A percentile compares a stretch with the other conserved stretches of the same genome.
These are phyloP conservation scores for Pomatostomus ruficeps DNA, from an alignment of 2,113 vertebrate genomes.

Conservation along the genomic window DNA sequence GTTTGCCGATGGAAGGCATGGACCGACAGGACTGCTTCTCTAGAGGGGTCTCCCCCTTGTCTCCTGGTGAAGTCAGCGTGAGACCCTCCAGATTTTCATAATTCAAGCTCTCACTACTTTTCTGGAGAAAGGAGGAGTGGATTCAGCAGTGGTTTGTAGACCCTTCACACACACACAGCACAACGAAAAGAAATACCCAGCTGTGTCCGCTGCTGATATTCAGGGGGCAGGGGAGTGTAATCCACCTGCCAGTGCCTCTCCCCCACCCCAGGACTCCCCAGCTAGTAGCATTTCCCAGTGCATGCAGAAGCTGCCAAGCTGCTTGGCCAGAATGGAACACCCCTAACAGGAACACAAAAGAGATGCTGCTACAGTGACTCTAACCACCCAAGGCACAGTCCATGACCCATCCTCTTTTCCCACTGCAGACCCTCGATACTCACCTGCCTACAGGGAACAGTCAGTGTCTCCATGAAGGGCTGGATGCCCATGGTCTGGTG, in stretches of 20 bases:
- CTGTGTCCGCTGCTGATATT: not conserved
- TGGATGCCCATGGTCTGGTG: slow-evolving; percentile 69
- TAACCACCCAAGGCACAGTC: not conserved
- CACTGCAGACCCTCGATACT: accelerated
- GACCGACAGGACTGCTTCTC: not conserved
- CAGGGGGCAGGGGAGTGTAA: accelerated
- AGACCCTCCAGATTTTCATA: slow-evolving; percentile 49
- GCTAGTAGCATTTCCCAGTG: not conserved
- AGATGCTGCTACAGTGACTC: not conserved
- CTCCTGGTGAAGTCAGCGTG: not conserved
- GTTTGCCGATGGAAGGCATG: not conserved
- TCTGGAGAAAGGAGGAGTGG: slow-evolving; percentile 16
- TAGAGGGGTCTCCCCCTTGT: not conserved
- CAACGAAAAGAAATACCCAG: accelerated
- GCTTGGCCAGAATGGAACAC: not conserved
- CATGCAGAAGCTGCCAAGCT: not conserved
- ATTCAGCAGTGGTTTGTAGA: not conserved
- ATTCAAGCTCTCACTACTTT: slow-evolving; percentile 48
- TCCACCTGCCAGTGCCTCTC: not conserved
- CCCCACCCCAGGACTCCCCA: not conserved
- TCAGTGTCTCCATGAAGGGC: slow-evolving; percentile 72
- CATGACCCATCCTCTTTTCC: not conserved
- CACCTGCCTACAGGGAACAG: slow-evolving; percentile 70
- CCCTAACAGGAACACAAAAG: not conserved
- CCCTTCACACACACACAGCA: not conserved